phyloP scores from a whole-genome alignment of 2,888 invertebrate species.

The Aphrophora alni region DNA sequence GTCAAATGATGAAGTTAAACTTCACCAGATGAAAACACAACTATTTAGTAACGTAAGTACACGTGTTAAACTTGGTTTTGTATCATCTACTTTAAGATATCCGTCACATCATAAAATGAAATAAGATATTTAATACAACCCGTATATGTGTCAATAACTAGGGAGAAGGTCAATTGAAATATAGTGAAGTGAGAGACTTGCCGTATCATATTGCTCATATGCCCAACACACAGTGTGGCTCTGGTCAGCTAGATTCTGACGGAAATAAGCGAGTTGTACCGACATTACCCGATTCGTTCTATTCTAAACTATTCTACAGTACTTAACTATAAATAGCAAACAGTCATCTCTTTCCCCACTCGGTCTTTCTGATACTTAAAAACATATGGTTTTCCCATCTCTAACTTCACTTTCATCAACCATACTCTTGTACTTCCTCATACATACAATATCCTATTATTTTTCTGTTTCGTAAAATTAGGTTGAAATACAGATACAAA shows the following conservation, averaged over 20 bases:
- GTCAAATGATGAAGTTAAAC: too few species aligned
- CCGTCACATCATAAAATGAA: too few species aligned
- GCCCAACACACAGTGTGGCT: neutral
- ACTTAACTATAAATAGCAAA: neutral
- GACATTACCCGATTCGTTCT: neutral
- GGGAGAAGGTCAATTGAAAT: conserved; percentile 2
- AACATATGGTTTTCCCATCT: conserved; percentile 1
- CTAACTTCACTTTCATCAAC: neutral
- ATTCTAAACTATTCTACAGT: neutral
- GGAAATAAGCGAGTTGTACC: neutral
- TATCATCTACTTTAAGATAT: too few species aligned
- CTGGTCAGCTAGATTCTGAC: neutral
- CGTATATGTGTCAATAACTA: conserved; percentile 1
- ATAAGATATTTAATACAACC: neutral
- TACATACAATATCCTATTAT: neutral
- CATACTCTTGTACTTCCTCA: neutral
- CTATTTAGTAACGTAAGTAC: too few species aligned
- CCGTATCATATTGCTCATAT: neutral
- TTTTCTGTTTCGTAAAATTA: too few species aligned
- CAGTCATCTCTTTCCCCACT: neutral
- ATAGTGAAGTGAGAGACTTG: neutral
- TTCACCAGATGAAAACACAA: too few species aligned
- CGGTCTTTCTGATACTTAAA: neutral
- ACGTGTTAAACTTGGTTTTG: too few species aligned
- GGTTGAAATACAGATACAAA: too few species aligned